phyloP scores from a whole-genome alignment of 2,113 vertebrate genomes.

The Chloropsis hardwickii region DNA sequence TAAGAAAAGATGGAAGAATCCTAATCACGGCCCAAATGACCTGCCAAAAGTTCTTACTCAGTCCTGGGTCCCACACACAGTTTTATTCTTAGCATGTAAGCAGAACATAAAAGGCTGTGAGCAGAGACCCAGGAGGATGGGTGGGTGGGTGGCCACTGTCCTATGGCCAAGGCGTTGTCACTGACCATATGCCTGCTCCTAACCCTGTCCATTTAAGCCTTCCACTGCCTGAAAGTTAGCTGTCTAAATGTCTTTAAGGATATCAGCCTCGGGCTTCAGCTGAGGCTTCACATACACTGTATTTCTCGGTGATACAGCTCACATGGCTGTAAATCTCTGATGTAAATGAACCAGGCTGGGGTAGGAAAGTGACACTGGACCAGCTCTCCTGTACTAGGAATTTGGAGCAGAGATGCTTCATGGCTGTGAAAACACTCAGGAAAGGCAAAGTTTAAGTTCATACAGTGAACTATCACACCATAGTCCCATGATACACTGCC shows the following conservation, averaged over 20 bases:
- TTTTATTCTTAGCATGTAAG: not conserved
- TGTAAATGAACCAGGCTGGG: not conserved
- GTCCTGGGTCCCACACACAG: not conserved
- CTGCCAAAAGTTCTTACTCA: not conserved
- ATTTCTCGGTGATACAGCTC: not conserved
- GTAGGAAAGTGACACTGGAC: not conserved
- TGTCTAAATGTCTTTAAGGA: not conserved
- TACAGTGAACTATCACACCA: not conserved
- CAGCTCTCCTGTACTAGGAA: not conserved
- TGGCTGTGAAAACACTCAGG: not conserved
- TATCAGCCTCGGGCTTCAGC: not conserved
- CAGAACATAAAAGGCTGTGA: not conserved
- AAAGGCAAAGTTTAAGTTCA: conserved; percentile 5
- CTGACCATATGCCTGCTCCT: not conserved
- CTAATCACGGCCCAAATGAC: not conserved
- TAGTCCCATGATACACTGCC: not conserved
- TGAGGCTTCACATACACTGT: not conserved
- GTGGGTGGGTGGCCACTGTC: not conserved
- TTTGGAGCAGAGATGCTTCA: not conserved
- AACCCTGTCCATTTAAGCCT: not conserved
- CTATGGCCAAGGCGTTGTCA: not conserved
- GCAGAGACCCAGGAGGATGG: not conserved
- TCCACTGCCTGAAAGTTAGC: not conserved
- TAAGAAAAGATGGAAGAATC: not conserved
- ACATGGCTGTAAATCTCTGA: not conserved